phyloP scores from a whole-genome alignment of 2,888 invertebrate species.

The Hypomecis atomaria region DNA sequence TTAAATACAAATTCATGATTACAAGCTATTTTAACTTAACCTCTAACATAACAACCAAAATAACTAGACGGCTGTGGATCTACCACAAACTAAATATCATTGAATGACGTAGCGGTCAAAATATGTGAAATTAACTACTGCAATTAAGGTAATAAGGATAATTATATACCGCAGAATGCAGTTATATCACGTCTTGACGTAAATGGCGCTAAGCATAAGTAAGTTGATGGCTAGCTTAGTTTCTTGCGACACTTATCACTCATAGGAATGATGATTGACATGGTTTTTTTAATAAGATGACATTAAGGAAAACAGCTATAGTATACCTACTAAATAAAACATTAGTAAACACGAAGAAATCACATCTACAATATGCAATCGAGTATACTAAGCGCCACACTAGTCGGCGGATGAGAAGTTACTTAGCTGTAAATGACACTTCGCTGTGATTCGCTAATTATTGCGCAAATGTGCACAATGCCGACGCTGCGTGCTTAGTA shows the following conservation, averaged over 20 bases:
- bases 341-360: no score
- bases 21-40: not conserved
- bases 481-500: no score
- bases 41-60: not conserved
- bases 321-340: no score
- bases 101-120: conserved; percentile 16
- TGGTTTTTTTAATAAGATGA: not conserved
- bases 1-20: not conserved
- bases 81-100: not conserved
- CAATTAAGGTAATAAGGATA: conserved; percentile 5
- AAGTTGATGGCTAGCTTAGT: not conserved
- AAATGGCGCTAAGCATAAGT: conserved; percentile 8
- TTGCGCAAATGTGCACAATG: no score
- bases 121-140: conserved; percentile 6
- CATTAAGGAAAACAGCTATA: not conserved
- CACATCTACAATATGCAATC: no score
- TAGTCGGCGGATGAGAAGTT: no score
- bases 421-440: no score
- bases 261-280: not conserved
- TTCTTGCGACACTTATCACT: conserved; percentile 5
- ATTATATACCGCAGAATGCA: conserved; percentile 5
- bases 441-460: no score
- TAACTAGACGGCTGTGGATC: not conserved
- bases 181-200: not conserved
- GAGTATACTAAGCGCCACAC: no score